Percentiles rank a stretch among this genome's conserved stretches.
phyloP scores from a whole-genome alignment of 2,888 invertebrate species.

The Timandra comae region DNA sequence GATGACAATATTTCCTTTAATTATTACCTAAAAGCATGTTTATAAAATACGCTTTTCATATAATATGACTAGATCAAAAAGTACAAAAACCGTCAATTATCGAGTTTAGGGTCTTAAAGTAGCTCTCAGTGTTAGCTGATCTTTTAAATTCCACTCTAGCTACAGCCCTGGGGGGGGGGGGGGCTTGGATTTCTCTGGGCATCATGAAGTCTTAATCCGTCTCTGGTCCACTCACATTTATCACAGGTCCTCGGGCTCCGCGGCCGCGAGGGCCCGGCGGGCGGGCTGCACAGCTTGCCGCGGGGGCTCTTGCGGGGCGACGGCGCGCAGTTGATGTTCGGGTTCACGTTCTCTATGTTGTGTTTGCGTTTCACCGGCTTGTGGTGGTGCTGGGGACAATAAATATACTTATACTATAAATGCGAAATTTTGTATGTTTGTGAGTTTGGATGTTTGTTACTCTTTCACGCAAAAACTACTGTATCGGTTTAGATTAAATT shows the following conservation, averaged over 20 bases:
- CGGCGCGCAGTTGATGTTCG: constrained; percentile 32
- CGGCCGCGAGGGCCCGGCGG: constrained; percentile 39
- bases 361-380: constrained; percentile 44
- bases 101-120: too few species aligned
- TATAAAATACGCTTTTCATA: too few species aligned
- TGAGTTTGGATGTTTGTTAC: background rate
- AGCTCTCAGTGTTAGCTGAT: too few species aligned
- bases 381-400: constrained; percentile 32
- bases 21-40: too few species aligned
- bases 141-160: too few species aligned
- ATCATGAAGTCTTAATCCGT: too few species aligned
- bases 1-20: too few species aligned
- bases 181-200: too few species aligned
- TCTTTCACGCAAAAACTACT: background rate
- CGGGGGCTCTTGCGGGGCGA: constrained; percentile 42
- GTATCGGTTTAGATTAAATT: too few species aligned
- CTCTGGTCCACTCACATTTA: constrained; percentile 32
- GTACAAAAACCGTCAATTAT: too few species aligned
- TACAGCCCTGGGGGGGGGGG: too few species aligned
- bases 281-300: constrained; percentile 34
- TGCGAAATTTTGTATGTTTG: background rate
- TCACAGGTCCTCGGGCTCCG: constrained; percentile 47
- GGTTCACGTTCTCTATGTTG: constrained; percentile 64
- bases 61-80: too few species aligned
- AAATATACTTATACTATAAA: background rate